A percentile compares a stretch with the other conserved stretches of the same genome.
phyloP scores from a whole-genome alignment of 2,113 vertebrate genomes.

The Murina feae region DNA sequence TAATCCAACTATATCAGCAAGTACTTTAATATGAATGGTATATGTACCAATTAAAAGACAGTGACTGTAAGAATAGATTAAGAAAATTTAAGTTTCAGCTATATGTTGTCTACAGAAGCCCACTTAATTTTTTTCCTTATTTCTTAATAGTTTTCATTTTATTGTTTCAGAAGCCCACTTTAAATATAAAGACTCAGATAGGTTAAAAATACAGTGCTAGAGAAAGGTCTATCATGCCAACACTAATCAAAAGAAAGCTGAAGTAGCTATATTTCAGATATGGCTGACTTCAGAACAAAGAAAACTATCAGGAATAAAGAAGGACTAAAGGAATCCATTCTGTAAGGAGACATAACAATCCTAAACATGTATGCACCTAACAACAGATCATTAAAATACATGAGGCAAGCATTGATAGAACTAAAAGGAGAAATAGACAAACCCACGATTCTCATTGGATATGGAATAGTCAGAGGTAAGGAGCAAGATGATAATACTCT shows the following conservation, averaged over 20 bases:
- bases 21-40: not conserved
- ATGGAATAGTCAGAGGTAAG: not conserved
- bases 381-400: constrained; percentile 29
- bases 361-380: constrained; percentile 33
- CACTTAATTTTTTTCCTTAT: too few relatives aligned
- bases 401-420: constrained; percentile 21
- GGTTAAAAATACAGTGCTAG: constrained; percentile 21
- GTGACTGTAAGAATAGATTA: not conserved
- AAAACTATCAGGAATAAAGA: constrained; percentile 47
- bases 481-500: not conserved
- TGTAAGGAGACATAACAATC: constrained; percentile 12
- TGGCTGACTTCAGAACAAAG: constrained; percentile 7
- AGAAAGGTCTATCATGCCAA: not conserved
- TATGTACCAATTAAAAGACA: constrained; percentile 24
- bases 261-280: constrained; percentile 27
- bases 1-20: not conserved
- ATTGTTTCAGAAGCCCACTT: not conserved
- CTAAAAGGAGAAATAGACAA: constrained; percentile 2
- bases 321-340: not conserved
- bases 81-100: not conserved
- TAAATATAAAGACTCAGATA: constrained; percentile 13
- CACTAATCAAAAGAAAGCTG: constrained; percentile 33
- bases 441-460: not conserved
- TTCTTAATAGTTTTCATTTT: too few relatives aligned
- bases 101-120: not conserved